Base-by-base conservation (phyloP, 2,888 invertebrate species). In the Drosophila ustulata region DNA sequence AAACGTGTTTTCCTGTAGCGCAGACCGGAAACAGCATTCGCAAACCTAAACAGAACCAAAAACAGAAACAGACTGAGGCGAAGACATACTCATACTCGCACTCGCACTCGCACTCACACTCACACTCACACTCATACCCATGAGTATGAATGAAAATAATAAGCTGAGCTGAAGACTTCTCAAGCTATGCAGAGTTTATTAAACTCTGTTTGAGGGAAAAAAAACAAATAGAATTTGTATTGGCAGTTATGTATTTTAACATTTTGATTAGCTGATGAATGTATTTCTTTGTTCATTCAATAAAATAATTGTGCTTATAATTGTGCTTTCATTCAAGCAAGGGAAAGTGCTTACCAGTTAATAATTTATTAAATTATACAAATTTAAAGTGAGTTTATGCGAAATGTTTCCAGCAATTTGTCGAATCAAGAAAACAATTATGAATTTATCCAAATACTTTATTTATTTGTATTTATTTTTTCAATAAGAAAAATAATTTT, bases 1-100 rank as follows among this genome's bases (percentile, higher is more conserved):
- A 71, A 77, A 82, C 85, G 82, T 84, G 80, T 87, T 87, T 84
- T 74, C 78, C 82, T 74, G 71, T 68, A 69, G 45, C 69, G 52
- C 73, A 64, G 80, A 77, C 88, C 84, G 84, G 88, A 85, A 87
- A 79, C 72, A 56, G 74, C 79, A 85, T 75, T 82, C 72, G 85
- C 78, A 71, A 67, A 85, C 82, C 82, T 80, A 80, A 87, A 75
- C 78, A 86, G 58, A 86, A 79, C 81, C 51, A 65, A 74, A 79
- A 50, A 58, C 39, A 41, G 39, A 5, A 58, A 41, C 49, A 39
- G 5, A 45, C 55, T 9, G 37, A 18, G 39, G 9, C 39, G 39
- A 52, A 45, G 49, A 51, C 34, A 34, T 25, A 57, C 45, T 45
- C 37, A 34, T 34, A 28, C 57, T 18, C 34, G 26, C 25, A 57